Base-by-base conservation (phyloP, 2,113 vertebrate genomes). In the Saguinus midas region DNA sequence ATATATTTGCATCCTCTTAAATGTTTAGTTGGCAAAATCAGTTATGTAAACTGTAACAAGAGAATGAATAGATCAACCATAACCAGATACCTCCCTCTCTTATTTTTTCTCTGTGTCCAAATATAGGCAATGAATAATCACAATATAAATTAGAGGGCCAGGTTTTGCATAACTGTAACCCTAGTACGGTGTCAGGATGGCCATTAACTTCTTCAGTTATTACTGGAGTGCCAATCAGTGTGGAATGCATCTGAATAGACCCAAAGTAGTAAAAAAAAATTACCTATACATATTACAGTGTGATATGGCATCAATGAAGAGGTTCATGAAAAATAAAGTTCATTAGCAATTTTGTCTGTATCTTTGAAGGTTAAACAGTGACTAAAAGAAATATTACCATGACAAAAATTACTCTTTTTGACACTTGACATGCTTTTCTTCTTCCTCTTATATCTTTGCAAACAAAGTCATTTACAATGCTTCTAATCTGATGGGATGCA, bases 1-100 rank as follows among this genome's bases (percentile, higher is more conserved):
- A 1, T 79, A 48, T 1, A 45, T 92, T 91, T 94, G 8, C 18
- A 98, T 55, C 0, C 32, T 55, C 32, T 96, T 96, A 96, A 95
- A 75, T 29, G 29, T 81, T 87, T 91, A 78, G 84, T 91, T 75
- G 57, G 2, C 76, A 76, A 37, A 89, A 97, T 45, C 68, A 76
- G 50, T 70, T 94, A 78, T 83, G 29, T 37, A 84, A 82, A 94
- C 29, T 8, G 89, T 35, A 73, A 40, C 32, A n/a, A 70, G 73
- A 97, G 64, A 84, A 35, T 84, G 64, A 97, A 43, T 9, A 94
- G 64, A 55, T 95, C 40, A 79, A 27, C 8, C 52, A 4, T 76
- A 87, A 87, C 16, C 14, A 48, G 43, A 61, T 61, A 25, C 43
- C 48, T 20, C 70, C 76, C 0, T 13, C 40, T 35, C 68, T 29